A percentile compares a stretch with the other conserved stretches of the same genome.
Conservation (phyloP, 1,140 invertebrate genomes). For the Saccostrea glomerata region DNA sequence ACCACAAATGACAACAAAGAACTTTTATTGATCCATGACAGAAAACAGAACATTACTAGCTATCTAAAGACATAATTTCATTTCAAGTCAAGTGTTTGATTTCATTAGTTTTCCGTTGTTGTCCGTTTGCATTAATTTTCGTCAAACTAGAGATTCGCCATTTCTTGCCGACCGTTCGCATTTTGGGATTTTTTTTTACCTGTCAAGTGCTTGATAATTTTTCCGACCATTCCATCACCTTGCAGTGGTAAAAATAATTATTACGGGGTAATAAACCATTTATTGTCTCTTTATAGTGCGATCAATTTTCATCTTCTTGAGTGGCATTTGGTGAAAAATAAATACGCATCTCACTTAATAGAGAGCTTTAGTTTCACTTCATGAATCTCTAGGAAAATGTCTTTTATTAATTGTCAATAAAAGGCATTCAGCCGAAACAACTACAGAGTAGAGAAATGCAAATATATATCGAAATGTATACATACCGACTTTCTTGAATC, state of each 20-base stretch:
- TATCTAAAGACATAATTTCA: background rate
- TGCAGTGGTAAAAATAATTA: conserved; percentile 18
- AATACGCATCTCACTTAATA: background rate
- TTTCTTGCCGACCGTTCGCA: conserved; percentile 8
- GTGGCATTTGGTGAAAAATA: conserved; percentile 29
- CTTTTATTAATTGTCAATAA: background rate
- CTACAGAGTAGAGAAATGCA: background rate
- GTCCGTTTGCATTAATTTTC: conserved; percentile 10
- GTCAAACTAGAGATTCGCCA: background rate
- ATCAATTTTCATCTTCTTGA: conserved; percentile 35
- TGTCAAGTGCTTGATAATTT: conserved; percentile 5
- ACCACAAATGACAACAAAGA: conserved; percentile 12
- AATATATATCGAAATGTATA: background rate
- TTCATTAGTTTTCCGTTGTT: conserved; percentile 5
- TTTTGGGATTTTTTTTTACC: background rate
- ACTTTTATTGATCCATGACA: conserved; percentile 2
- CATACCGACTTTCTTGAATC: background rate
- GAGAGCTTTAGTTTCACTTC: background rate
- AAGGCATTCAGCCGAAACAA: background rate
- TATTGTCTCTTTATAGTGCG: conserved; percentile 16
- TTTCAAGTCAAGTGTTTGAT: conserved; percentile 24
- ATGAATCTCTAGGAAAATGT: background rate
- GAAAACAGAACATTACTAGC: background rate
- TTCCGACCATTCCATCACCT: conserved; percentile 25
- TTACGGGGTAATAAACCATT: conserved; percentile 27